These are phyloP conservation scores for Peromyscus leucopus DNA, from an alignment of 2,113 vertebrate species.

Conservation along the genomic window DNA sequence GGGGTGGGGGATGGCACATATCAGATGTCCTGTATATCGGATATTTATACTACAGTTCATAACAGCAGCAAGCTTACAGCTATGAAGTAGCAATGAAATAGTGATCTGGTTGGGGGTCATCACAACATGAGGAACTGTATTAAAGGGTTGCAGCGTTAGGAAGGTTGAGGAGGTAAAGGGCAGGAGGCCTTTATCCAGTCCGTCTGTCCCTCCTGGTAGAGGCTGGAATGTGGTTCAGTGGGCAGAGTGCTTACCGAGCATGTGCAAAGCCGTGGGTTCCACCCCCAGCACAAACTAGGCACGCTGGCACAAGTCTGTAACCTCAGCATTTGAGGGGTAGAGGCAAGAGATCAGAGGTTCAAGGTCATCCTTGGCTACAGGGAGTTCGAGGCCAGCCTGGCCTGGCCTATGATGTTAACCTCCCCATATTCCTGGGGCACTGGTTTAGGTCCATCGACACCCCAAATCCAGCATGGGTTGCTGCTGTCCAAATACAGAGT, in stretches of 20 bases:
- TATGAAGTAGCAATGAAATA: background rate
- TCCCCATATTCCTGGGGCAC: background rate
- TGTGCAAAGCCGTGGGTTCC: no score
- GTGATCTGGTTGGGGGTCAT: background rate
- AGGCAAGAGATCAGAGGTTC: background rate
- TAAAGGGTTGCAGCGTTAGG: background rate
- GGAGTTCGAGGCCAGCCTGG: background rate
- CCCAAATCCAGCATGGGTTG: rapidly evolving
- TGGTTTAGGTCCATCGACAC: background rate
- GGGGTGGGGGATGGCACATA: background rate
- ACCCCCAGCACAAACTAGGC: background rate
- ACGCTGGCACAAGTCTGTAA: background rate
- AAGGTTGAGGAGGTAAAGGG: background rate
- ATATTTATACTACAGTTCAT: background rate
- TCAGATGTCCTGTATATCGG: background rate
- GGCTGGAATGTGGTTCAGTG: background rate
- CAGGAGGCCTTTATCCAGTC: background rate
- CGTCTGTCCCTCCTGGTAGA: background rate
- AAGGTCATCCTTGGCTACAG: background rate
- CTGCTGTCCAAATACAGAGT: background rate
- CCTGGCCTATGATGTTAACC: background rate
- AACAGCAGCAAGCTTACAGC: background rate
- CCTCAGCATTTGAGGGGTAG: background rate
- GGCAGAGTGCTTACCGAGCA: background rate
- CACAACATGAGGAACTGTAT: background rate